Percentiles rank a stretch among this genome's conserved stretches.
phyloP scores from a whole-genome alignment of 2,888 invertebrate species.

The Tortrix viridana region DNA sequence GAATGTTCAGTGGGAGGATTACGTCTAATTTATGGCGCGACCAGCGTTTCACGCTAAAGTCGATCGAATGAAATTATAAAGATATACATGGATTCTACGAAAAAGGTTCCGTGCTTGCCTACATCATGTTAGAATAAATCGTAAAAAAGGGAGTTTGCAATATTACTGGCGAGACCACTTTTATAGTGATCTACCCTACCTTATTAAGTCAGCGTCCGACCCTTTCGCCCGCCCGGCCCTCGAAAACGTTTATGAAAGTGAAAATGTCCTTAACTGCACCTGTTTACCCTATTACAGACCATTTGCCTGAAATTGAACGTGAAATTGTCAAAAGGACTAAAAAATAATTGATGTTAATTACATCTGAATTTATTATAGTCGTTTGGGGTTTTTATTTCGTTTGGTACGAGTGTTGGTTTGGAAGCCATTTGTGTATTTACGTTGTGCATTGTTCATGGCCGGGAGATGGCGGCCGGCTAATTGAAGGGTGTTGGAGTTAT shows the following conservation, averaged over 20 bases:
- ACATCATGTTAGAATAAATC: constrained; percentile 55
- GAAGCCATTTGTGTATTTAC: constrained; percentile 17
- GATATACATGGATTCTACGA: constrained; percentile 29
- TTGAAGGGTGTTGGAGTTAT: constrained; percentile 6
- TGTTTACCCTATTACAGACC: constrained; percentile 59
- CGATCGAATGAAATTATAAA: constrained; percentile 26
- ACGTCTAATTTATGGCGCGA: constrained; percentile 9
- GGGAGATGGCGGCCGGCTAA: constrained; percentile 1
- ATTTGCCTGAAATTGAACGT: constrained; percentile 52
- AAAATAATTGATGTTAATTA: constrained; percentile 53
- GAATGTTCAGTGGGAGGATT: constrained; percentile 4
- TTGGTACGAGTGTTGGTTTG: constrained; percentile 21
- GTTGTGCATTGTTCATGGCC: constrained; percentile 10
- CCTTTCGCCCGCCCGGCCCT: constrained; percentile 54
- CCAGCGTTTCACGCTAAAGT: not conserved
- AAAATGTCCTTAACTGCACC: constrained; percentile 72
- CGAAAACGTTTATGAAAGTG: constrained; percentile 68
- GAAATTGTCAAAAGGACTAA: constrained; percentile 49
- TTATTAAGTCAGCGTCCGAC: constrained; percentile 72
- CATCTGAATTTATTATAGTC: constrained; percentile 50
- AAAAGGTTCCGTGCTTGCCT: constrained; percentile 46
- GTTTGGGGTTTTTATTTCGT: constrained; percentile 45
- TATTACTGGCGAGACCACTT: constrained; percentile 62
- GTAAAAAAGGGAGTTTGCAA: constrained; percentile 63
- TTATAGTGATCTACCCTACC: constrained; percentile 65